Evolutionary conservation across 1,140 invertebrate genomes (phyloP), one percentile per base, ranked within the genome.

Genomic region (Micrasema minimum): DNA sequence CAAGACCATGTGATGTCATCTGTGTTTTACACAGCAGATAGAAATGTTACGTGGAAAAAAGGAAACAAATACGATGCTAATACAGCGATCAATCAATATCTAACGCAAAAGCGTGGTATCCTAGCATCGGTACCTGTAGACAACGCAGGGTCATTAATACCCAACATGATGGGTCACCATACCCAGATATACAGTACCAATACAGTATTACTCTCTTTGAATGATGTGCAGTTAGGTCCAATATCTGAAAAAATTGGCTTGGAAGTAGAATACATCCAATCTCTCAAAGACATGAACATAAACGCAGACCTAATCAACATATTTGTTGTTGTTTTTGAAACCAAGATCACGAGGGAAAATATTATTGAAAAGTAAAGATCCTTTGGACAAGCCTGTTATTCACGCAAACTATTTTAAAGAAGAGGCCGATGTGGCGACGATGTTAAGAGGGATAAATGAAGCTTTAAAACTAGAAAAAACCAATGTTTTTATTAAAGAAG

Each of bases 331-430:
- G 65, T 88, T 18, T n/a, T 74, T 90, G 51, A 79, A 81, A 57
- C 89, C 90, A 5, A 82, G 86, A 72, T 90, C 88, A 45, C 79
- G 80, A 72, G 91, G 91, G 9, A 79, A 78, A 12, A 82, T 92
- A 9, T 74, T 81, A 70, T 77, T 92, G 1, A 85, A 83, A 57
- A 83, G 79, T 20, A 84, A 78, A 2, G 84, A 88, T 87, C 87
- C 91, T 75, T 64, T 79, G 50, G 85, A 87, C 1, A 80, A 85
- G 67, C 92, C 92, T 3, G 68, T 88, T 23, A 88, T 93, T 51
- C 86, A 89, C 76, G 86, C 91, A 3, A 90, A 90, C 72, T 91
- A 90, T 74, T 86, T 91, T 45, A 70, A 86, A n/a, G 84, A 88
- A 50, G 68, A 78, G 51, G 78, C 81, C n/a, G 89, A 90, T 77